phyloP scores from a whole-genome alignment of 2,797 vertebrate species.

The Forpus xanthops region DNA sequence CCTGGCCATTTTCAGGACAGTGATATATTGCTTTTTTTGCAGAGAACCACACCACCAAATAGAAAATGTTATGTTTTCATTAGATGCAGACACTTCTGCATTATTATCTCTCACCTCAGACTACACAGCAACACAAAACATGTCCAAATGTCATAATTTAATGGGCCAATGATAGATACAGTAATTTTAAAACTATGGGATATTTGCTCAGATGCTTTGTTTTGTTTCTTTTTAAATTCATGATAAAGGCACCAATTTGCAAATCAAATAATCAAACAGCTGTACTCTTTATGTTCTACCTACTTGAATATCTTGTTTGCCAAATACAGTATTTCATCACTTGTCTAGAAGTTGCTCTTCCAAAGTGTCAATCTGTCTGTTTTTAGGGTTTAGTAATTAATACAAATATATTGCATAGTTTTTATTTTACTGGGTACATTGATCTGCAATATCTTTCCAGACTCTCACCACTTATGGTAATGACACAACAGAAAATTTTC shows the following conservation, averaged over 20 bases:
- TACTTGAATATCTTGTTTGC: neutral
- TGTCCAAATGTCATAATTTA: slow-evolving; percentile 1
- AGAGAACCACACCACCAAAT: neutral
- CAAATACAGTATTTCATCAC: neutral
- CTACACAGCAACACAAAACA: neutral
- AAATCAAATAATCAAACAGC: neutral
- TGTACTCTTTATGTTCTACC: neutral
- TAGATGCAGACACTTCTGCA: neutral
- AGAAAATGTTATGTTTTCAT: slow-evolving; percentile 50
- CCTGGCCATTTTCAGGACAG: neutral
- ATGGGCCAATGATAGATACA: neutral
- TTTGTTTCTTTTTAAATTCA: slow-evolving; percentile 3
- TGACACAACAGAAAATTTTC: neutral
- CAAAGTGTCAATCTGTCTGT: neutral
- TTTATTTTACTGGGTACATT: neutral
- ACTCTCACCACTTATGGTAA: neutral
- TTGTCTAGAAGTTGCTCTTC: neutral
- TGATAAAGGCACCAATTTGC: neutral
- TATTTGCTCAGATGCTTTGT: neutral
- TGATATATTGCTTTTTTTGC: slow-evolving; percentile 46
- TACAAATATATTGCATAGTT: neutral
- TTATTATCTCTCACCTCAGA: slow-evolving; percentile 20
- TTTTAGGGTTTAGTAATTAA: slow-evolving; percentile 11
- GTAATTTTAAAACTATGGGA: neutral
- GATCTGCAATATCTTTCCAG: neutral